Percentiles rank a stretch among this genome's conserved stretches.
Conservation (phyloP, 2,113 vertebrate species). For the Arizona elegans region DNA sequence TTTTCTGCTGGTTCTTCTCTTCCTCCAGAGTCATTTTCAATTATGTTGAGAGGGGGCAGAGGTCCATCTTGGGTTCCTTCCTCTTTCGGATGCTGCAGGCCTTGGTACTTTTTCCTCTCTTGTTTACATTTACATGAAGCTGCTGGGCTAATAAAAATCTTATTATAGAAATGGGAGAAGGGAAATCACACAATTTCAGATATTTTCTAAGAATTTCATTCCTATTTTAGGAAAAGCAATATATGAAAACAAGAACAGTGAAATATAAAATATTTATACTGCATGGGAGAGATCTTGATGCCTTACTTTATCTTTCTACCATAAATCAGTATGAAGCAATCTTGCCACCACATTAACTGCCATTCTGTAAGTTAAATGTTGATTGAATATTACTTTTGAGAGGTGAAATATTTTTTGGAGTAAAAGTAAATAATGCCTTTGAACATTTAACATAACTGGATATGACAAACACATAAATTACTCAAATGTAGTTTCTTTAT, state of each 20-base stretch:
- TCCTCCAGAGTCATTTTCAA: not conserved
- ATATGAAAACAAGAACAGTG: constrained; percentile 24
- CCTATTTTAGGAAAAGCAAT: constrained; percentile 17
- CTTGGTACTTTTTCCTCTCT: not conserved
- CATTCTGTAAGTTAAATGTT: constrained; percentile 9
- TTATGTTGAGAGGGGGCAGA: not conserved
- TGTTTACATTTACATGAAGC: not conserved
- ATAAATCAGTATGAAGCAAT: constrained; percentile 11
- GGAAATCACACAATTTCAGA: not conserved
- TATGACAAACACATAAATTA: not conserved
- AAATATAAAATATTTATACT: constrained; percentile 38
- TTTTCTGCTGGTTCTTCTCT: not conserved
- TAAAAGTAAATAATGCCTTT: constrained; percentile 9
- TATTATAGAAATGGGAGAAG: constrained; percentile 7
- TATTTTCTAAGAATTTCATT: constrained; percentile 23
- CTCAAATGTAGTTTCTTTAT: not conserved
- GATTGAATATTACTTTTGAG: constrained; percentile 24
- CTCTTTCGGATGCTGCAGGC: not conserved
- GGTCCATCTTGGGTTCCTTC: not conserved
- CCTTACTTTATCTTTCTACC: constrained; percentile 31
- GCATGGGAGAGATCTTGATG: constrained; percentile 22
- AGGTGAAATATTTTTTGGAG: not conserved
- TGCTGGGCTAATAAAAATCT: not conserved
- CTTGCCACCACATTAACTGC: constrained; percentile 5
- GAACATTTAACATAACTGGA: constrained; percentile 22